Conservation (phyloP, 2,797 vertebrate genomes). For the Bradypodion pumilum region DNA sequence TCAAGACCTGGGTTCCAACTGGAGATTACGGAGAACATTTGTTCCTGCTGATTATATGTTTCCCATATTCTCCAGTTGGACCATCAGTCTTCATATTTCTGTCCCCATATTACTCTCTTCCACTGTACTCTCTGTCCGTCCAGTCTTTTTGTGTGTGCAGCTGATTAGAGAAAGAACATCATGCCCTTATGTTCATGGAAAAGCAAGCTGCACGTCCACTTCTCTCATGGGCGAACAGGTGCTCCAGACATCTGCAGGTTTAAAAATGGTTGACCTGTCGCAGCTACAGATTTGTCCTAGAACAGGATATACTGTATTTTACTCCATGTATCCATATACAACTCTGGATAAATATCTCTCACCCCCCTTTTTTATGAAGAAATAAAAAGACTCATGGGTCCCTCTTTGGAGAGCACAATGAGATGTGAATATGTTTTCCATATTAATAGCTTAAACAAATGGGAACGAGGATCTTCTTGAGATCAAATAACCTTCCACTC, state of each 20-base stretch:
- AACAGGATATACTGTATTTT: not conserved
- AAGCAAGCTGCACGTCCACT: not conserved
- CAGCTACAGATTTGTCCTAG: not conserved
- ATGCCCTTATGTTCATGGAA: not conserved
- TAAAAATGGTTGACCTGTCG: not conserved
- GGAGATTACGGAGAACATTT: too few species aligned
- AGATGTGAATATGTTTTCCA: not conserved
- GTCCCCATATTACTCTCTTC: not conserved
- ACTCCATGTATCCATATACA: not conserved
- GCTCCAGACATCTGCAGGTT: not conserved
- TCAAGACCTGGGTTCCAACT: too few species aligned
- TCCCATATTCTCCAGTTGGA: too few species aligned
- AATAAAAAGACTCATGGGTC: constrained; percentile 19
- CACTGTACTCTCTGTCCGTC: not conserved
- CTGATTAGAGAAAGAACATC: not conserved
- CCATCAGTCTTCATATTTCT: not conserved
- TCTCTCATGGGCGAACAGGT: not conserved
- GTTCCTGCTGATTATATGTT: too few species aligned
- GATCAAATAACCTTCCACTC: constrained; percentile 17
- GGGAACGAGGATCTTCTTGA: not conserved
- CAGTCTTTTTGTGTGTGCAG: not conserved
- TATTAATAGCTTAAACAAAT: constrained; percentile 10
- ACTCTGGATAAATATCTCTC: constrained; percentile 8
- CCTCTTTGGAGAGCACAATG: constrained; percentile 26
- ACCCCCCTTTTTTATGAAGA: not conserved